Conservation (phyloP, 2,797 vertebrate species). For the Lateolabrax maculatus region DNA sequence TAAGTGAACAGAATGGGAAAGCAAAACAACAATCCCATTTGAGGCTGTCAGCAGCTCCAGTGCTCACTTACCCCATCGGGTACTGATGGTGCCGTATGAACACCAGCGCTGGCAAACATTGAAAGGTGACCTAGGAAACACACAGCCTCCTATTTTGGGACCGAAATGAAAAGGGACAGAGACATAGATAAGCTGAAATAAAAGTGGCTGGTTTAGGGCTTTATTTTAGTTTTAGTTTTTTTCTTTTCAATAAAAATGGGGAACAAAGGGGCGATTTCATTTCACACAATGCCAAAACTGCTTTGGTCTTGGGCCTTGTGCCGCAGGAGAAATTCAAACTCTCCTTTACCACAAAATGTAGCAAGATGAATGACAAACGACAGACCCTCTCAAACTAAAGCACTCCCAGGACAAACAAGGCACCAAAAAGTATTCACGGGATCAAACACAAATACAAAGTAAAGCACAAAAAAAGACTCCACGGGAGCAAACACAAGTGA, state of each 20-base stretch:
- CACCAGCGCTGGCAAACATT: constrained; percentile 12
- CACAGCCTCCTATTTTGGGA: constrained; percentile 20
- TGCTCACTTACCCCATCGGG: constrained; percentile 5
- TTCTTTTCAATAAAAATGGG: constrained; percentile 15
- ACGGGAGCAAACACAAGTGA: background rate
- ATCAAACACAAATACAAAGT: constrained; percentile 19
- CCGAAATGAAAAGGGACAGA: constrained; percentile 27
- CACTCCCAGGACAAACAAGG: constrained; percentile 13
- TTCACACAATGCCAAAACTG: constrained; percentile 35
- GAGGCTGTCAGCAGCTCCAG: constrained; percentile 31
- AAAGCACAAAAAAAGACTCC: background rate
- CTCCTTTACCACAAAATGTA: constrained; percentile 23
- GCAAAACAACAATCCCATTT: constrained; percentile 55
- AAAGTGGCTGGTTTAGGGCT: constrained; percentile 27
- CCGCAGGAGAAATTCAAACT: constrained; percentile 29
- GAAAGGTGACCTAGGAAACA: constrained; percentile 41
- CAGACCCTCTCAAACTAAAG: constrained; percentile 27
- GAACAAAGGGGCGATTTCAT: constrained; percentile 24
- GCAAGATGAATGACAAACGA: constrained; percentile 36
- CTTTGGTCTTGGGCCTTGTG: constrained; percentile 43
- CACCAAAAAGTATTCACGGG: background rate
- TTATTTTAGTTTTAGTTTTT: too few relatives aligned
- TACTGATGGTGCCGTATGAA: constrained; percentile 14
- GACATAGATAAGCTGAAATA: constrained; percentile 8
- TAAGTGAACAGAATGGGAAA: constrained; percentile 35